A percentile compares a stretch with the other conserved stretches of the same genome.
Conservation (phyloP, 2,113 vertebrate species). For the Antechinus stuartii region DNA sequence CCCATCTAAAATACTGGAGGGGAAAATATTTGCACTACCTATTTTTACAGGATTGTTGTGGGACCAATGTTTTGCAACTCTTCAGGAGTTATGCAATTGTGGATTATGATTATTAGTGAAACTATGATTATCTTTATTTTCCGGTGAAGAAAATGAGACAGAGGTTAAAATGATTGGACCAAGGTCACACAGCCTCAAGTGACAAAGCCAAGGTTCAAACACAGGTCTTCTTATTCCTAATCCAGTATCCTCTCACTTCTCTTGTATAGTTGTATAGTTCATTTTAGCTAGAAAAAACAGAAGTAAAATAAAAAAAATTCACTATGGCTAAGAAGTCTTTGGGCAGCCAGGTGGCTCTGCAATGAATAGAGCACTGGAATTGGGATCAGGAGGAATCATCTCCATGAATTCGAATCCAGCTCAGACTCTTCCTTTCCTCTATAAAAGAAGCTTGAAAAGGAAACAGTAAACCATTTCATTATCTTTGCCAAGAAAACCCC, state of each 20-base stretch:
- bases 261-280: not conserved
- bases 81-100: not conserved
- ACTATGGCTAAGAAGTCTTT: not conserved
- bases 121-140: not conserved
- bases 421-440: not conserved
- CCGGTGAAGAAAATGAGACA: not conserved
- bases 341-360: not conserved
- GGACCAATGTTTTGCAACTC: not conserved
- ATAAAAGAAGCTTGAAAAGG: not conserved
- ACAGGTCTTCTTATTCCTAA: no score
- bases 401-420: not conserved
- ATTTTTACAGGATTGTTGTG: not conserved
- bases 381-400: not conserved
- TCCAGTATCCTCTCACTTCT: not conserved
- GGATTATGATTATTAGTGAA: not conserved
- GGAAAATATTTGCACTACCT: not conserved
- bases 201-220: not conserved
- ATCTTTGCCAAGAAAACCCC: not conserved
- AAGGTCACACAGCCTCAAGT: fast-evolving
- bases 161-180: not conserved
- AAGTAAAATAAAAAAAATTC: not conserved
- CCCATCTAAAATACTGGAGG: not conserved
- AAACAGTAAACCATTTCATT: not conserved
- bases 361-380: not conserved
- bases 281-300: not conserved